Conservation (phyloP, 2,888 invertebrate genomes). For the Chloroclysta siterata region DNA sequence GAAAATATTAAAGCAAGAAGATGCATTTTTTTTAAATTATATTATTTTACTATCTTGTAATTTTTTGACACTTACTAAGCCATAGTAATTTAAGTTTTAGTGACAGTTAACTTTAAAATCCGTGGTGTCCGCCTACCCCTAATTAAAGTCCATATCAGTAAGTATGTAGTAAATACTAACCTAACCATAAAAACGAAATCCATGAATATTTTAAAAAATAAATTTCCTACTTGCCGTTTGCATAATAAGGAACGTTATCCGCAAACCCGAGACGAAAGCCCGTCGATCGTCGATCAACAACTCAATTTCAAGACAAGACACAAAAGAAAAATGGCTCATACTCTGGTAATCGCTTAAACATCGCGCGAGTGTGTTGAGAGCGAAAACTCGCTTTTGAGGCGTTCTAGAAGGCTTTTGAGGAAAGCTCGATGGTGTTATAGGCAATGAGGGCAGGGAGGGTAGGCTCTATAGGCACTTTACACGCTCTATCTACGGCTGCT, state of each 20-base stretch:
- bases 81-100: too few relatives aligned
- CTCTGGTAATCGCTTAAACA: slow-evolving; percentile 69
- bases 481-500: slow-evolving; percentile 82
- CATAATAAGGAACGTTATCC: neutral
- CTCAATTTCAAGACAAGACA: slow-evolving; percentile 39
- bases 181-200: neutral
- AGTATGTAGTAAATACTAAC: neutral
- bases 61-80: too few relatives aligned
- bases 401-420: slow-evolving; percentile 80
- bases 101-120: too few relatives aligned
- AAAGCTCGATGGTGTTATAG: slow-evolving; percentile 80
- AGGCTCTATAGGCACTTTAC: slow-evolving; percentile 82
- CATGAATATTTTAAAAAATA: neutral
- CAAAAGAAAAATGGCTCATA: slow-evolving; percentile 64
- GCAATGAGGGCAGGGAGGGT: slow-evolving; percentile 80
- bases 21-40: too few relatives aligned
- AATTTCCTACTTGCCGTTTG: neutral
- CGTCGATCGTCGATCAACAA: slow-evolving; percentile 15
- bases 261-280: neutral
- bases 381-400: slow-evolving; percentile 83
- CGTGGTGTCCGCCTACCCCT: too few relatives aligned
- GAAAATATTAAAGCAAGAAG: too few relatives aligned
- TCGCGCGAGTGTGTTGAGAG: slow-evolving; percentile 79
- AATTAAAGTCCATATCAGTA: too few relatives aligned
- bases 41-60: too few relatives aligned